Evolutionary conservation across 2,797 vertebrate genomes (phyloP).

Genomic region (Euphonia xanthogaster): DNA sequence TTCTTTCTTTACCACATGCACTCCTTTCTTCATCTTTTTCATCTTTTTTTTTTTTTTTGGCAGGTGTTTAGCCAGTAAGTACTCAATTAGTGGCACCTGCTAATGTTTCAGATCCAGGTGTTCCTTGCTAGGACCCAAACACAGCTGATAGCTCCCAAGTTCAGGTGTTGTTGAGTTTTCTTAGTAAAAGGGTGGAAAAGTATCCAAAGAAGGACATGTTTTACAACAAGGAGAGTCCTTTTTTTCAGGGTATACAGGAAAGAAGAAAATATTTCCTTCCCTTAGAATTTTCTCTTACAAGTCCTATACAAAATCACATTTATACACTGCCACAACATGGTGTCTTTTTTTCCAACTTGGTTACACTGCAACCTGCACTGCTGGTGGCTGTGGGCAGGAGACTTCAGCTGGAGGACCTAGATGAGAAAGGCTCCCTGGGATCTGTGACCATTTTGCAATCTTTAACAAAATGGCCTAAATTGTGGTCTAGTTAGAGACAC

Average conservation of each 20-base stretch:
- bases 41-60: not conserved
- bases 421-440: not conserved
- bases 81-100: not conserved
- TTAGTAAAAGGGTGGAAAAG: not conserved
- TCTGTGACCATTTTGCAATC: not conserved
- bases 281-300: not conserved
- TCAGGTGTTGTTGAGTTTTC: not conserved
- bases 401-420: not conserved
- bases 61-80: not conserved
- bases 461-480: not conserved
- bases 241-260: not conserved
- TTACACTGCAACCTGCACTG: not conserved
- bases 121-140: not conserved
- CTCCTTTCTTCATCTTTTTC: not conserved
- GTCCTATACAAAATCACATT: not conserved
- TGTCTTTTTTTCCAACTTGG: not conserved
- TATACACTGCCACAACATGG: fast-evolving
- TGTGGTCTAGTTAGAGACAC: not conserved
- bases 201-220: not conserved
- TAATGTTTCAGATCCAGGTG: not conserved
- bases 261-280: not conserved
- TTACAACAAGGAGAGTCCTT: not conserved
- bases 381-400: not conserved
- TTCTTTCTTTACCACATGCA: not conserved
- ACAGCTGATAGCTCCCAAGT: not conserved